Percentiles rank a stretch among this genome's conserved stretches.
Evolutionary conservation across 1,140 invertebrate genomes (phyloP).

Genomic region (Chrysopa pallens): DNA sequence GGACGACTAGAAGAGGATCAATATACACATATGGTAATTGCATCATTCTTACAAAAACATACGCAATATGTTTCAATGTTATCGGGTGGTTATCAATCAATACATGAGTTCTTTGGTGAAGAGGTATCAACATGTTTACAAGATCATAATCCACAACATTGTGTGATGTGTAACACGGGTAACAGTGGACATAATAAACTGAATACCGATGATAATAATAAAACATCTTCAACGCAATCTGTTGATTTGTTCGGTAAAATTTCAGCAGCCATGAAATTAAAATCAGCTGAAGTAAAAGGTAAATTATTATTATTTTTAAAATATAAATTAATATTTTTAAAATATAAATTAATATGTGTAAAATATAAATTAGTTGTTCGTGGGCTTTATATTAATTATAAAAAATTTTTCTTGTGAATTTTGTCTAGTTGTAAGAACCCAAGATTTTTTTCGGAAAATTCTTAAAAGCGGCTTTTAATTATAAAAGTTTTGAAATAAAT

Average conservation of each 20-base stretch:
- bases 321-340: too few relatives aligned
- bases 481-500: too few relatives aligned
- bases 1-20: conserved; percentile 90
- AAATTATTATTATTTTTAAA: too few relatives aligned
- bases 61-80: conserved; percentile 84
- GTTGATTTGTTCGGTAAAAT: conserved; percentile 59
- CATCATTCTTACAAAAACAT: conserved; percentile 89
- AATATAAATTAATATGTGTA: too few relatives aligned
- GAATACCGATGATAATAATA: background rate
- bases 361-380: too few relatives aligned
- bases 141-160: conserved; percentile 61
- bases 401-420: too few relatives aligned
- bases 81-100: conserved; percentile 78
- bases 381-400: too few relatives aligned
- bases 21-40: conserved; percentile 96
- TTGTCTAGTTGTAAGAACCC: too few relatives aligned
- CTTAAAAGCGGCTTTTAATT: too few relatives aligned
- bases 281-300: conserved; percentile 80
- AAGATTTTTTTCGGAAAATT: too few relatives aligned
- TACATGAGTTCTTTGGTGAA: conserved; percentile 70
- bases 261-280: conserved; percentile 67
- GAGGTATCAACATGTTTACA: conserved; percentile 59
- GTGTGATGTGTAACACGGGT: conserved; percentile 54
- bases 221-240: conserved; percentile 16
- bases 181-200: conserved; percentile 16